Evolutionary conservation across 1,140 invertebrate species (phyloP).

Genomic region (Drosophila athabasca): DNA sequence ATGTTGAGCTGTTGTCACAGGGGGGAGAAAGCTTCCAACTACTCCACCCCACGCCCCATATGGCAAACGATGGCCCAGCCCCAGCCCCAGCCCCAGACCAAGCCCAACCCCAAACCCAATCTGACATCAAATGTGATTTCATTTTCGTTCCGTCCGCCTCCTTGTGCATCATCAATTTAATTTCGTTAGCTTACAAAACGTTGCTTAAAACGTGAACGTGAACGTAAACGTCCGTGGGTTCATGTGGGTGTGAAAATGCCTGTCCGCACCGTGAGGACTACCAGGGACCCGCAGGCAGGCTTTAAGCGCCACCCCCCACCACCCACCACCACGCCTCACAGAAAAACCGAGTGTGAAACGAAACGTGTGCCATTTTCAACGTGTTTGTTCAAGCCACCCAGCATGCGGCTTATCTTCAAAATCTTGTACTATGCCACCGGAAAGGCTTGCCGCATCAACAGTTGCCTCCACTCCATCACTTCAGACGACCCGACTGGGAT

Average conservation of each 20-base stretch:
- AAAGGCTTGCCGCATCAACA: slow-evolving; percentile 69
- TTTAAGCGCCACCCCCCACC: slow-evolving; percentile 15
- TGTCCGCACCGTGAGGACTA: slow-evolving; percentile 25
- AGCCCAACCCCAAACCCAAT: slow-evolving; percentile 4
- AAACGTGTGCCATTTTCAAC: slow-evolving; percentile 71
- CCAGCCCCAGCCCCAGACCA: not conserved
- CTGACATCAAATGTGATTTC: slow-evolving; percentile 59
- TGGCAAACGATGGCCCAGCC: slow-evolving; percentile 12
- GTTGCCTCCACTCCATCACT: slow-evolving; percentile 26
- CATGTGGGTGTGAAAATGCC: slow-evolving; percentile 69
- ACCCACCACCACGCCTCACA: slow-evolving; percentile 4
- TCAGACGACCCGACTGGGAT: not conserved
- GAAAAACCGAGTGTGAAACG: slow-evolving; percentile 73
- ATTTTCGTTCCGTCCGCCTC: slow-evolving; percentile 42
- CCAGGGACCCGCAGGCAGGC: slow-evolving; percentile 45
- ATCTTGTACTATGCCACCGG: slow-evolving; percentile 69
- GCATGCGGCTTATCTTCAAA: slow-evolving; percentile 76
- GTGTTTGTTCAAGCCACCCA: slow-evolving; percentile 62
- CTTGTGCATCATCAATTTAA: slow-evolving; percentile 76
- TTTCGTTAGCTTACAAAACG: slow-evolving; percentile 72
- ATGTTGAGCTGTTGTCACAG: slow-evolving; percentile 45
- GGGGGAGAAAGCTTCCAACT: slow-evolving; percentile 14
- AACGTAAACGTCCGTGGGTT: slow-evolving; percentile 50
- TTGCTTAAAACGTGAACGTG: slow-evolving; percentile 73
- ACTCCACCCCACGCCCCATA: slow-evolving; percentile 45